These are phyloP conservation scores for Scaptomyza tumidula DNA, from an alignment of 2,888 invertebrate genomes.

Conservation along the genomic window DNA sequence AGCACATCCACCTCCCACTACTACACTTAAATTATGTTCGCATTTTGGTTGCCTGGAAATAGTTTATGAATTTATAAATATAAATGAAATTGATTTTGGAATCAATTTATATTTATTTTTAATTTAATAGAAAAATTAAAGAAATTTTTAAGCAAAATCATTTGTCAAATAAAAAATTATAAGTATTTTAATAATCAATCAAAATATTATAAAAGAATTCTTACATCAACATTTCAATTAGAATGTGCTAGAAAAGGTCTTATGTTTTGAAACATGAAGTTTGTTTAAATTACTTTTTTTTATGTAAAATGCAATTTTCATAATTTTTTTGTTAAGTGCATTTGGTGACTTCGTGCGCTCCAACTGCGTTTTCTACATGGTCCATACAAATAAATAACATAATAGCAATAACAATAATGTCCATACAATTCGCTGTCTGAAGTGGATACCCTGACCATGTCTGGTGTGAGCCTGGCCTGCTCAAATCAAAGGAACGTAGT, in stretches of 20 bases:
- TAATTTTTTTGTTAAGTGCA: background rate
- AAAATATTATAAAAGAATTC: too few species aligned
- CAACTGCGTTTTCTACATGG: conserved; percentile 70
- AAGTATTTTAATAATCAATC: too few species aligned
- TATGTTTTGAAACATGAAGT: background rate
- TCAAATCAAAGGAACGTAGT: conserved; percentile 10
- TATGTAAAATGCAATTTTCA: too few species aligned
- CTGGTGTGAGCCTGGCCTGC: background rate
- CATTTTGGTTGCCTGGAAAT: background rate
- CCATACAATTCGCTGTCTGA: conserved; percentile 52
- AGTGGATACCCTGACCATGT: conserved; percentile 32
- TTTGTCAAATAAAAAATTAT: too few species aligned
- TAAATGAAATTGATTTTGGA: too few species aligned
- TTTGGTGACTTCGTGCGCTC: conserved; percentile 41
- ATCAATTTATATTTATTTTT: too few species aligned
- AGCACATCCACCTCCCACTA: conserved; percentile 10
- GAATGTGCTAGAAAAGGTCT: background rate
- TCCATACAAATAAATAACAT: conserved; percentile 71
- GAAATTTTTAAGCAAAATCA: too few species aligned
- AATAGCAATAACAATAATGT: conserved; percentile 77
- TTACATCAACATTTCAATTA: background rate
- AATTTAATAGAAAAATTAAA: too few species aligned
- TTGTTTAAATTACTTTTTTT: background rate
- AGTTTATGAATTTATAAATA: too few species aligned
- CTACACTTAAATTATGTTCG: conserved; percentile 10